A percentile compares a stretch with the other conserved stretches of the same genome.
Evolutionary conservation across 2,797 vertebrate species (phyloP).

Genomic region (Eulemur mongoz): DNA sequence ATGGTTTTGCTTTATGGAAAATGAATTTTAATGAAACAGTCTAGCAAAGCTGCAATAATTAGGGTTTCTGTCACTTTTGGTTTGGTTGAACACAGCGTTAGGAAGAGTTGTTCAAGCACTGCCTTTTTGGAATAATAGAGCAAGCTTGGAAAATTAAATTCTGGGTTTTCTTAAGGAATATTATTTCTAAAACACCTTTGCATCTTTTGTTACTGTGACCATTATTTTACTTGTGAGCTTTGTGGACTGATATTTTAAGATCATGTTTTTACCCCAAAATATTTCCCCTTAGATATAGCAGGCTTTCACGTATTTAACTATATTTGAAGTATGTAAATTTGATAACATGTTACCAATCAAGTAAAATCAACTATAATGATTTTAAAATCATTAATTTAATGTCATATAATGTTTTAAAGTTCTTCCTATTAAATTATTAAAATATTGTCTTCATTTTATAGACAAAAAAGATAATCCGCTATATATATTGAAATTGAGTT

Average conservation of each 20-base stretch:
- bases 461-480: neutral
- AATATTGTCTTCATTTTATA: neutral
- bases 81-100: neutral
- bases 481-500: neutral
- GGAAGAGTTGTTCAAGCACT: neutral
- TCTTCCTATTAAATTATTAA: neutral
- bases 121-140: neutral
- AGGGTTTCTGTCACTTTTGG: neutral
- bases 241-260: neutral
- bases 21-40: constrained; percentile 14
- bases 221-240: neutral
- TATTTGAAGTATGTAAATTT: neutral
- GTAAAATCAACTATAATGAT: neutral
- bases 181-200: neutral
- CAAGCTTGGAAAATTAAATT: neutral
- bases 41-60: neutral
- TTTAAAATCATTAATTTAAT: neutral
- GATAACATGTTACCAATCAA: neutral
- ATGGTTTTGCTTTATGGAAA: constrained; percentile 20
- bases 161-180: neutral
- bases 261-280: neutral
- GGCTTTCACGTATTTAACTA: neutral
- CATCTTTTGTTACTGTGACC: neutral
- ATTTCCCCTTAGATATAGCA: neutral
- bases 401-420: neutral